Base-by-base conservation (phyloP, 2,888 invertebrate genomes). In the Caenorhabditis zanzibari region DNA sequence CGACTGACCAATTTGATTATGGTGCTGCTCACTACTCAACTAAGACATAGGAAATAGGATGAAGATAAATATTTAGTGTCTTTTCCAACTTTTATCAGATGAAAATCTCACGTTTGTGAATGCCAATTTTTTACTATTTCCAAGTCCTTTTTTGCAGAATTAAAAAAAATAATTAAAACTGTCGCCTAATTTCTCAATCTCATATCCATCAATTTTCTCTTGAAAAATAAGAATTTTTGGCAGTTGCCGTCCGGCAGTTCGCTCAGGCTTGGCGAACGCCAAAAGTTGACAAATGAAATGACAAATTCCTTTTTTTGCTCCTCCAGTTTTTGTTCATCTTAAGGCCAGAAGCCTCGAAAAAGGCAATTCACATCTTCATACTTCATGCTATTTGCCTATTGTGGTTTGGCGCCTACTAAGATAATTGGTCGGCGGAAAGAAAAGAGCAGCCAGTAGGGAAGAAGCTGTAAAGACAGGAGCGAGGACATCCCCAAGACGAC, bases 241-340 rank as follows among this genome's bases (percentile, higher is more conserved):
- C 24, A 35, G 35, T 54, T 24, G 28, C 66, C n/a, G 12, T 28
- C 14, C 38, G 14, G 24, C 44, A 32, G 12, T 64, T 44, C n/a
- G 19, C 28, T 14, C 49, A 10, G 44, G 75, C 56, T 38, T 77
- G 63, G 71, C 69, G 71, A 64, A 69, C 63, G 44, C n/a, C 44
- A 19, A 63, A n/a, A 79, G 56, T 71, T 79, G 79, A 79, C 63
- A 79, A 79, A 79, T 79, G 79, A 79, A 79, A 64, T 79, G 79
- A 79, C 79, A 71, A 72, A 79, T 71, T 71, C 38, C 68, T 68
- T 69, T 77, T n/a, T 77, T 61, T 69, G 69, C 64, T 71, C 63
- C 59, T 77, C 68, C 41, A 24, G 66, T 77, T 69, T 69, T 71
- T 71, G 71, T 71, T 71, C 71, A 47, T 71, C 35, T 64, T 38